phyloP scores from a whole-genome alignment of 2,888 invertebrate genomes.

The Archips crataeganus region DNA sequence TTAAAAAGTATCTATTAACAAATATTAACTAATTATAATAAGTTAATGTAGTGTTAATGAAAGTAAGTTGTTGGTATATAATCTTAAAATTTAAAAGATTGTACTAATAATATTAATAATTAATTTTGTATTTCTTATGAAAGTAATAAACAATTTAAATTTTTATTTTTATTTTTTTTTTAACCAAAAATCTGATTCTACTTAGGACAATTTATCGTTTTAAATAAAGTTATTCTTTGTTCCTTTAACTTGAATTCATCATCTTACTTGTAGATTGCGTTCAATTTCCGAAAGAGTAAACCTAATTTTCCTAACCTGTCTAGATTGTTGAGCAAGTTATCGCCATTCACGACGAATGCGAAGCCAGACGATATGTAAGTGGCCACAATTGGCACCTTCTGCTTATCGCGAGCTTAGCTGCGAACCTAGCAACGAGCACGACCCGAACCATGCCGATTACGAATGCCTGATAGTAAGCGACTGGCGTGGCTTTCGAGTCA shows the following conservation, averaged over 20 bases:
- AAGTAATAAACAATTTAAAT: too few species aligned
- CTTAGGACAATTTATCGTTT: neutral
- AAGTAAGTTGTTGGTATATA: too few species aligned
- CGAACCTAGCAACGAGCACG: conserved; percentile 71
- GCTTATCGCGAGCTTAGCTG: conserved; percentile 75
- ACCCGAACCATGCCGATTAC: conserved; percentile 57
- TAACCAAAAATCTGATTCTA: too few species aligned
- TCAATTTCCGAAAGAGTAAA: conserved; percentile 40
- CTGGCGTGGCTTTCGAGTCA: conserved; percentile 52
- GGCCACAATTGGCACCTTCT: conserved; percentile 53
- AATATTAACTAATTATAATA: too few species aligned
- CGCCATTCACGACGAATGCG: conserved; percentile 76
- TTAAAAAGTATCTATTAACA: too few species aligned
- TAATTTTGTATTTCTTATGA: too few species aligned
- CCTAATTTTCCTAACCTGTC: conserved; percentile 63
- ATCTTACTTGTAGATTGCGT: conserved; percentile 3
- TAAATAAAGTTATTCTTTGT: neutral
- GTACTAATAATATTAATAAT: too few species aligned
- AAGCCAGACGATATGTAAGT: conserved; percentile 82
- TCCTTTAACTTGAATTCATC: neutral
- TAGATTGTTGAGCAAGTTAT: conserved; percentile 83
- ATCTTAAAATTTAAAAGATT: too few species aligned
- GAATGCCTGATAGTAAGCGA: conserved; percentile 49
- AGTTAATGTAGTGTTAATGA: too few species aligned
- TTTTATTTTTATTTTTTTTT: too few species aligned